A percentile compares a stretch with the other conserved stretches of the same genome.
Conservation (phyloP, 2,113 vertebrate species). For the Nibea albiflora region DNA sequence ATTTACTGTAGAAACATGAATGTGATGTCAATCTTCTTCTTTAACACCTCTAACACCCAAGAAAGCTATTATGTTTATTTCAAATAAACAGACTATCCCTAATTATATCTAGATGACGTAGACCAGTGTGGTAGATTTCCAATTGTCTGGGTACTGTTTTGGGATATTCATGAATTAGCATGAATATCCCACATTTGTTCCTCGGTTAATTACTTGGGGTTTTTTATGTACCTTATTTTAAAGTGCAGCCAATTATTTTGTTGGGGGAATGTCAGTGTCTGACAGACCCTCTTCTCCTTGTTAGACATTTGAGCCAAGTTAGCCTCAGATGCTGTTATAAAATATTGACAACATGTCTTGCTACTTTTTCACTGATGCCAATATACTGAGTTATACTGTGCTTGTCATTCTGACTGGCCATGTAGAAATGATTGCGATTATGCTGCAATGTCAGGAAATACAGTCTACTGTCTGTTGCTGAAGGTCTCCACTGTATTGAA, state of each 20-base stretch:
- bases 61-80: background rate
- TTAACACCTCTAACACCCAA: background rate
- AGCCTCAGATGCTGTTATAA: slow-evolving; percentile 60
- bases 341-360: slow-evolving; percentile 64
- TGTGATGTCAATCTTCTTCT: background rate
- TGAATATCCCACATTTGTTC: background rate
- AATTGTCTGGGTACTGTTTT: background rate
- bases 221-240: slow-evolving; percentile 15
- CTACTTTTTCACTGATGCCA: slow-evolving; percentile 44
- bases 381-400: slow-evolving; percentile 33
- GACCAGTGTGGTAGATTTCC: background rate
- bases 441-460: slow-evolving; percentile 64
- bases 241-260: slow-evolving; percentile 41
- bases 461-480: slow-evolving; percentile 9
- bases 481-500: slow-evolving; percentile 3
- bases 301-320: slow-evolving; percentile 53
- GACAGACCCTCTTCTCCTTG: slow-evolving; percentile 42
- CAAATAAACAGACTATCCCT: background rate
- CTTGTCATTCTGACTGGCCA: slow-evolving; percentile 53
- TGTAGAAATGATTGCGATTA: slow-evolving; percentile 56
- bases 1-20: background rate
- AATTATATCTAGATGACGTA: background rate
- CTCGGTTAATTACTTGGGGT: slow-evolving; percentile 21
- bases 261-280: slow-evolving; percentile 45
- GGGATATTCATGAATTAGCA: slow-evolving; percentile 9